Base-by-base conservation (phyloP, 1,140 invertebrate genomes). In the Hesperophylax magnus region DNA sequence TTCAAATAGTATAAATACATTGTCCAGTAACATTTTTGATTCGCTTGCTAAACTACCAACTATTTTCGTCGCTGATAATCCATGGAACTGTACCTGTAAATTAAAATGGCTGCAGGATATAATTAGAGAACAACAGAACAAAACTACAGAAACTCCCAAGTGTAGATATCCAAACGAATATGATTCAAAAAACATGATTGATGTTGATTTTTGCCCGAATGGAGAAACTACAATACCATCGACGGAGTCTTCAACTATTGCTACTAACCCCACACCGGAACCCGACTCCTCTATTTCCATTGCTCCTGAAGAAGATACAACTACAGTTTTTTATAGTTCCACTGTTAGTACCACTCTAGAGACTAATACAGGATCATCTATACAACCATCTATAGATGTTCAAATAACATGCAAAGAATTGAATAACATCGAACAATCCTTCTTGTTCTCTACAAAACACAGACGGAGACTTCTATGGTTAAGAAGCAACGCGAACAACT, bases 11-110 rank as follows among this genome's bases (percentile, higher is more conserved):
- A 84, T 86, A 20, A 31, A 84, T 9, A 82, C 85, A 58, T 85
- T 87, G 84, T 85, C 85, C 69, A 84, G 81, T 20, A 86, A 82
- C 27, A 85, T 86, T 65, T 85, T 85, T 3, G 82, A 82, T 34
- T 75, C 84, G 20, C 79, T 81, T 56, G 76, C 78, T 20, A 5
- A 18, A 52, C 83, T 86, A 82, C 81, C 85, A 17, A 31, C 84
- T 17, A 78, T 86, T 20, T 84, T 85, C 0, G 77, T 86, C 67
- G 75, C 85, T 52, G 18, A 31, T 27, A 81, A 81, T 34, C 2
- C 11, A 17, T 84, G 78, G 83, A 60, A 78, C 17, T 84, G 83
- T 65, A 31, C n/a, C 18, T 84, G 80, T 53, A 24, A 74, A 65
- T 67, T 80, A 31, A 22, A 78, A 71, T 84, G 83, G 83, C 27